phyloP scores from a whole-genome alignment of 2,888 invertebrate genomes.

The Athrips mouffetella region DNA sequence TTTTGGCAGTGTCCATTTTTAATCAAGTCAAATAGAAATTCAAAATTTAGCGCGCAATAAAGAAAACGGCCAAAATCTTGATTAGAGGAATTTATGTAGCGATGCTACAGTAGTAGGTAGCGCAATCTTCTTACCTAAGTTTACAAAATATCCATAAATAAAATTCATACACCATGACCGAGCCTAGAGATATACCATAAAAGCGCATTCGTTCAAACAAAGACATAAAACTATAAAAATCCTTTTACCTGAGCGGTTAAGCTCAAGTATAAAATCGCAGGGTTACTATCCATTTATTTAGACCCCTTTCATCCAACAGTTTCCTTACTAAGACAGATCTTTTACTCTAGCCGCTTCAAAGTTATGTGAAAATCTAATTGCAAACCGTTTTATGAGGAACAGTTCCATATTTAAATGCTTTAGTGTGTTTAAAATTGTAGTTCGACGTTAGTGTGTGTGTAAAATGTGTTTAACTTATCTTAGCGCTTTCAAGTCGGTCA shows the following conservation, averaged over 20 bases:
- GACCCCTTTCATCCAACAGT: not conserved
- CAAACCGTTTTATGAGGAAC: conserved; percentile 28
- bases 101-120: too few relatives aligned
- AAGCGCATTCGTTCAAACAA: conserved; percentile 23
- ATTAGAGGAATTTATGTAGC: too few relatives aligned
- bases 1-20: too few relatives aligned
- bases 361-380: conserved; percentile 40
- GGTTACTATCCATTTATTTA: conserved; percentile 24
- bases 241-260: conserved; percentile 39
- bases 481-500: too few relatives aligned
- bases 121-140: too few relatives aligned
- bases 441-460: not conserved
- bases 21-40: too few relatives aligned
- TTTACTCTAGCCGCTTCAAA: conserved; percentile 22
- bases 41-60: too few relatives aligned
- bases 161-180: too few relatives aligned
- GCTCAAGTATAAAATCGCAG: conserved; percentile 43
- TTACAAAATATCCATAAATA: too few relatives aligned
- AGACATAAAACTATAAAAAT: conserved; percentile 43
- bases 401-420: conserved; percentile 43
- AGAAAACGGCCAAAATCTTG: too few relatives aligned
- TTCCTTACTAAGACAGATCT: conserved; percentile 22
- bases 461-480: not conserved
- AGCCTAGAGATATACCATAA: not conserved
- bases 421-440: conserved; percentile 10